Conservation (phyloP, 2,888 invertebrate species). For the Aromia moschata region DNA sequence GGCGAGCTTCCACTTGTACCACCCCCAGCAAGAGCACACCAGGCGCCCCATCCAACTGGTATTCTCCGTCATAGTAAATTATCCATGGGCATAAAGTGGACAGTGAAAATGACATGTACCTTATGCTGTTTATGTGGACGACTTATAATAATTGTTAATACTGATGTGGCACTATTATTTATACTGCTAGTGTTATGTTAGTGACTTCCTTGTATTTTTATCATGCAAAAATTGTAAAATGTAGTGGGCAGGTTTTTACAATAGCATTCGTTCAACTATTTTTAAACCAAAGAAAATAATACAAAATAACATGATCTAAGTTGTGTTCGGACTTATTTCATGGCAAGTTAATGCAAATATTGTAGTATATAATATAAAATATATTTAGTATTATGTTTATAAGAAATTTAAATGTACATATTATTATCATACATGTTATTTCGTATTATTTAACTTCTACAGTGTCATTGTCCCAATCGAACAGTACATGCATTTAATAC, state of each 20-base stretch:
- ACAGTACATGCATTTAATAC: neutral
- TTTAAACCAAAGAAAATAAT: conserved; percentile 58
- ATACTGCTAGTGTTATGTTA: conserved; percentile 49
- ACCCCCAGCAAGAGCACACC: conserved; percentile 74
- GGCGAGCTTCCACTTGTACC: conserved; percentile 86
- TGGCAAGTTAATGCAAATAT: conserved; percentile 43
- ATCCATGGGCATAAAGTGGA: conserved; percentile 15
- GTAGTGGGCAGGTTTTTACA: conserved; percentile 48
- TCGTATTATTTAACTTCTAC: conserved; percentile 49
- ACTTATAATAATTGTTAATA: conserved; percentile 47
- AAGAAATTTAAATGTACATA: conserved; percentile 39
- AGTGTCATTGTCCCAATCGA: conserved; percentile 41
- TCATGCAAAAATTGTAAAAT: conserved; percentile 36
- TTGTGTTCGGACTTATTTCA: conserved; percentile 41
- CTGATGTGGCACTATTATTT: conserved; percentile 49
- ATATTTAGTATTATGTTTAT: conserved; percentile 37
- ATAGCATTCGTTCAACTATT: conserved; percentile 54
- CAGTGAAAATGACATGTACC: conserved; percentile 23
- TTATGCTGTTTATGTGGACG: conserved; percentile 46
- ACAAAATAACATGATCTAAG: conserved; percentile 51
- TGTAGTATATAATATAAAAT: conserved; percentile 39
- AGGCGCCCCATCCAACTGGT: conserved; percentile 62
- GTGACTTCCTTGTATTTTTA: conserved; percentile 42
- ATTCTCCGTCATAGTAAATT: conserved; percentile 62
- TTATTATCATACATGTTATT: conserved; percentile 49